Evolutionary conservation across 2,888 invertebrate species (phyloP).

Genomic region (Stenodera caucasica): DNA sequence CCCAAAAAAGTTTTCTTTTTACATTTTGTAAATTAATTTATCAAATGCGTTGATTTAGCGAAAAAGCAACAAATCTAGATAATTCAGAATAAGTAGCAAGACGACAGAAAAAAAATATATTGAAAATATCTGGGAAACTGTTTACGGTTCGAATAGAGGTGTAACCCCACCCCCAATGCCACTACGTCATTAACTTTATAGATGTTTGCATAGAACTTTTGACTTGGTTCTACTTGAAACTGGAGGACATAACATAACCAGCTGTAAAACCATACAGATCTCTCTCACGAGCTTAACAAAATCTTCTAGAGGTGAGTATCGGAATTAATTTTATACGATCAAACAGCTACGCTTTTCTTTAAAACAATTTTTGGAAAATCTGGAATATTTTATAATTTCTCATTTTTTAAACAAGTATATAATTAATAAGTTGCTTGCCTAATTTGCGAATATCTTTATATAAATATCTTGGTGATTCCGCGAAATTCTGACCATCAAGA

Average conservation of each 20-base stretch:
- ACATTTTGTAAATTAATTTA: too few species aligned
- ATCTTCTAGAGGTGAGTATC: neutral
- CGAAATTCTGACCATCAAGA: neutral
- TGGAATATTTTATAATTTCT: too few species aligned
- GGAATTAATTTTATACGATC: neutral
- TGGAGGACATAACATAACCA: slow-evolving; percentile 17
- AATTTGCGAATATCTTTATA: neutral
- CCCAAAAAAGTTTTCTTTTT: too few species aligned
- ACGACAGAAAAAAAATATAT: neutral
- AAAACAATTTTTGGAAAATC: too few species aligned
- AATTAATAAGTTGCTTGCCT: neutral
- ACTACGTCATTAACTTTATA: slow-evolving; percentile 20
- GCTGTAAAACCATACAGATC: neutral
- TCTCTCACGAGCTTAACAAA: neutral
- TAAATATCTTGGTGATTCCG: slow-evolving; percentile 13
- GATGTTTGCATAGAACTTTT: neutral
- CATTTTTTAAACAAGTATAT: too few species aligned
- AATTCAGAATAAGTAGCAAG: too few species aligned
- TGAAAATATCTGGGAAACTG: slow-evolving; percentile 23
- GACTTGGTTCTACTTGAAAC: slow-evolving; percentile 6
- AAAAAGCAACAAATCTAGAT: too few species aligned
- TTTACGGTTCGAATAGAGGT: slow-evolving; percentile 25
- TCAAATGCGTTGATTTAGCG: too few species aligned
- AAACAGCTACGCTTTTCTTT: too few species aligned
- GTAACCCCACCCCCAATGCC: slow-evolving; percentile 21